Base-by-base conservation (phyloP, 2,113 vertebrate species). In the Spilogale gracilis region DNA sequence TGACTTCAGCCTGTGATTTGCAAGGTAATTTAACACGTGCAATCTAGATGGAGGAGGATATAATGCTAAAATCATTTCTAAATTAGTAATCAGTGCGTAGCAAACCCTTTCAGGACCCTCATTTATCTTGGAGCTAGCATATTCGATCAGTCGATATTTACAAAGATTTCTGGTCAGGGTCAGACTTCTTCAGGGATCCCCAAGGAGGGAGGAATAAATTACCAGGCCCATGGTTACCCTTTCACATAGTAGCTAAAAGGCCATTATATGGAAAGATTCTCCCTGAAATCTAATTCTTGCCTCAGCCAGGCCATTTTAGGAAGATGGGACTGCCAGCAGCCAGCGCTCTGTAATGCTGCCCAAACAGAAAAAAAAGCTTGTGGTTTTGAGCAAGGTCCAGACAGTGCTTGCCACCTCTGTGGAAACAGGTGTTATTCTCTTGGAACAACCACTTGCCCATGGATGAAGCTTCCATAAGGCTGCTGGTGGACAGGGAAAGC, bases 51-150 rank as follows among this genome's bases (percentile, higher is more conserved):
- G 92, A 73, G 84, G 82, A 52, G 76, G 65, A 94, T 61, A 38
- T 25, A n/a, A 61, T 23, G 43, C 54, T 73, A 56, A 93, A 86
- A 86, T 79, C 45, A 67, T 91, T 92, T 94, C 88, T 79, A 92
- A 71, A 97, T 96, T 91, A 93, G 96, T 95, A 89, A 89, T 95
- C 94, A 82, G 98, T 10, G 0, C 73, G 52, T 14, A 95, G 93
- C 84, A 85, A 81, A 93, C 54, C 60, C 48, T 94, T 98, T 90
- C 71, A 85, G 54, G 65, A 89, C 84, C 23, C 78, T 95, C 95
- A 93, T 97, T 96, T 98, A 95, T 97, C 97, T 98, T 95, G 88
- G 48, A 69, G 97, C 81, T 65, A 67, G 58, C 94, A 32, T 67
- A 94, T 93, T 95, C 32, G 6, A 96, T 97, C 91, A 48, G 84